These are phyloP conservation scores for Telmatochromis sp. DNA, from an alignment of 2,113 vertebrate species.

Conservation along the genomic window DNA sequence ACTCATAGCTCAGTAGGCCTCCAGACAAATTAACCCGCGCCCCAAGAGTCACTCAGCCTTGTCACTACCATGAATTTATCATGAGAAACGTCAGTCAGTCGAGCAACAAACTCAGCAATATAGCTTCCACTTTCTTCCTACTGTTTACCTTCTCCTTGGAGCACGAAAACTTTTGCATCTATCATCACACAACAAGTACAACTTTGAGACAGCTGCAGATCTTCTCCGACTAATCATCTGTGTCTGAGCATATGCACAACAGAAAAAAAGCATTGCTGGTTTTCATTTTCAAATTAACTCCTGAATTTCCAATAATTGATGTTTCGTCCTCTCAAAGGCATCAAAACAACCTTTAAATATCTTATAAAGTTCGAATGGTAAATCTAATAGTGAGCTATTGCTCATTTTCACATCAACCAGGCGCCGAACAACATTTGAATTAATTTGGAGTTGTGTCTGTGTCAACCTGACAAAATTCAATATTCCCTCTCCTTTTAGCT, in stretches of 20 bases:
- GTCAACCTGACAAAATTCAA: background rate
- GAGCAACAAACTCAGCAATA: constrained; percentile 11
- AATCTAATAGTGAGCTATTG: background rate
- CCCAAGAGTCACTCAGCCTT: constrained; percentile 54
- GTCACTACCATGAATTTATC: constrained; percentile 58
- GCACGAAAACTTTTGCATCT: background rate
- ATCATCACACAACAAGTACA: background rate
- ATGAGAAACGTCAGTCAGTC: constrained; percentile 49
- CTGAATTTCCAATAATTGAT: background rate
- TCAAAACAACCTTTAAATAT: background rate
- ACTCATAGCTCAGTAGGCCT: constrained; percentile 40
- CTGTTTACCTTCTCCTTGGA: background rate
- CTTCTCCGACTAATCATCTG: background rate
- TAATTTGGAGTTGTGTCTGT: background rate
- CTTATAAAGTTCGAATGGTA: background rate
- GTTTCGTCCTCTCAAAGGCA: background rate
- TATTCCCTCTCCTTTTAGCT: background rate
- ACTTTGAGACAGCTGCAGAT: background rate
- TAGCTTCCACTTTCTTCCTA: background rate
- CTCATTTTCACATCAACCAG: background rate
- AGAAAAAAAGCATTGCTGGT: background rate
- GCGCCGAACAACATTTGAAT: background rate
- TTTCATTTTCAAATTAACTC: background rate
- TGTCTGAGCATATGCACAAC: background rate
- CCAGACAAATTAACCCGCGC: constrained; percentile 60